Base-by-base conservation (phyloP, 2,113 vertebrate species). In the Todiramphus saurophagus region DNA sequence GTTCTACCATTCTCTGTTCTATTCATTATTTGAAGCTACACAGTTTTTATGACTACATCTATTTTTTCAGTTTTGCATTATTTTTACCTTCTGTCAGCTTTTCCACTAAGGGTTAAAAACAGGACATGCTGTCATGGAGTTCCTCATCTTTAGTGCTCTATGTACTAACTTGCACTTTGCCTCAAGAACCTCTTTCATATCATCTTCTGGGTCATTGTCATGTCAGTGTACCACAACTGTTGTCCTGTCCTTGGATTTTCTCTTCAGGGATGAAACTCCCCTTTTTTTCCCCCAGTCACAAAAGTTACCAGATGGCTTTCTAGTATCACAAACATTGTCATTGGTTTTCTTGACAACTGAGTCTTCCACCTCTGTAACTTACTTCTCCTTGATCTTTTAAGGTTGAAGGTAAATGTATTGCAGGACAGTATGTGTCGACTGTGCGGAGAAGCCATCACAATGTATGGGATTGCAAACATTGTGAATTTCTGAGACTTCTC, bases 261-360 rank as follows among this genome's bases (percentile, higher is more conserved):
- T 86, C 7, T 58, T 56, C 27, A 51, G 44, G 31, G 68, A 41
- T 24, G 66, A 81, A 69, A 41, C 18, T 35, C 33, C 13, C 31
- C 4, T 41, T 30, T 13, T n/a, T 51, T 41, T 31, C 13, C 13
- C 41, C 6, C 16, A 24, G 3, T 75, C 46, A 75, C 39, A 75
- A 55, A 44, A 58, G 16, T 67, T 37, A 58, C 19, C 14, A 48
- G 39, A 48, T 21, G 7, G 18, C 5, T 83, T 86, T 82, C 19
- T 48, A 62, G 35, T 23, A 39, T 30, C 12, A 39, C 28, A 78
- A 31, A 25, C 37, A 18, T 44, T 43, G 46, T 70, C 30, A 55
- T 23, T 0, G 0, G 4, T 74, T 66, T 24, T 66, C 43, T 30
- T 23, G 17, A 4, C 70, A 53, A n/a, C 39, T 27, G 73, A 68